Base-by-base conservation (phyloP, 2,113 vertebrate genomes). In the Lophura nycthemera region DNA sequence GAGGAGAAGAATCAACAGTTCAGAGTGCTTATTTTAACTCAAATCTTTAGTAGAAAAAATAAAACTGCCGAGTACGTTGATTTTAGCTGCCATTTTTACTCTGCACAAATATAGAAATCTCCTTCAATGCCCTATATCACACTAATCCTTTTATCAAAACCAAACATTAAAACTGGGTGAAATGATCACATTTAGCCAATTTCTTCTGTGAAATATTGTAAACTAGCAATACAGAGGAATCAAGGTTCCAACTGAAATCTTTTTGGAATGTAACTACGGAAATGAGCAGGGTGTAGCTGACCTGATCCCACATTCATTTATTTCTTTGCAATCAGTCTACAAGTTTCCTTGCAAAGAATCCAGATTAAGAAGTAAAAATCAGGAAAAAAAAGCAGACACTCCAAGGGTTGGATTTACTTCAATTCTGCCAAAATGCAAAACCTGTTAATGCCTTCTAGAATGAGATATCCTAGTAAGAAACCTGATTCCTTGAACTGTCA, bases 391-490 rank as follows among this genome's bases (percentile, higher is more conserved):
- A 70, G 27, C 6, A 2, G 73, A 56, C 29, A 40, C 32, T 18
- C 8, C 27, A 78, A 54, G 73, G 13, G 8, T 1, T 65, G n/a
- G 36, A 54, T 81, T 94, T 80, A 52, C 85, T 88, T 48, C 27
- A 80, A 22, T 89, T 74, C 20, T 32, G n/a, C 61, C 40, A 72
- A 83, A 93, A 91, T 61, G 52, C 40, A 94, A 95, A 88, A 79
- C 67, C 52, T 5, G 18, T 95, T 90, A 91, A 95, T 74, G 89
- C 66, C 87, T 71, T 60, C 87, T 50, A 92, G 95, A 90, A 96
- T 70, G 19, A 72, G 61, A 90, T 57, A n/a, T 67, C 72, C 54
- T 42, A 52, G 61, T 52, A 78, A 96, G 74, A 86, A 93, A 63
- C 25, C 5, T 0, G 1, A 30, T 52, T 94, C 79, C 95, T 86